These are phyloP conservation scores for Pseudorhiza aurosa DNA, from an alignment of 30 jellyfish, hydroid and myxozoan species.

Conservation along the genomic window DNA sequence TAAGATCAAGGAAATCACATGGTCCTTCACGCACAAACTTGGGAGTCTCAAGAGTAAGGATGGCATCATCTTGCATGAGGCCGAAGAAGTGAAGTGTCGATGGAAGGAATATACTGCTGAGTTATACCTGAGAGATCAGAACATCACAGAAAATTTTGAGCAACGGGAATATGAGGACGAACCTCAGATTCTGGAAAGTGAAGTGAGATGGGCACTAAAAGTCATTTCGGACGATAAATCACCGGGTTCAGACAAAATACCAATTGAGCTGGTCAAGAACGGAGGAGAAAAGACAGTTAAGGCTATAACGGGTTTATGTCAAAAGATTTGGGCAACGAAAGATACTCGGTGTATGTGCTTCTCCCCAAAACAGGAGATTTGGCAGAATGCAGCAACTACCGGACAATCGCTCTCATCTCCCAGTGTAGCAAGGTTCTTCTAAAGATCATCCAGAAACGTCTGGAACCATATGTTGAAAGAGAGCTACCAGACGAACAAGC, in stretches of 20 bases:
- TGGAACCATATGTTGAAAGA: not conserved
- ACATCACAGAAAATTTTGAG: too few species aligned
- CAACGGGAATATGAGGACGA: not conserved
- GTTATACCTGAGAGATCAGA: not conserved
- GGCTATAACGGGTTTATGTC: slow-evolving; percentile 2
- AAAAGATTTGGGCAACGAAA: slow-evolving; percentile 34
- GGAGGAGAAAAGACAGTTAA: slow-evolving; percentile 11
- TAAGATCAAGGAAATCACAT: slow-evolving; percentile 24
- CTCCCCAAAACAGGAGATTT: slow-evolving; percentile 39
- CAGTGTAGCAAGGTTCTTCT: slow-evolving; percentile 36
- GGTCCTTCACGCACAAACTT: not conserved
- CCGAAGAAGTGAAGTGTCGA: slow-evolving; percentile 3
- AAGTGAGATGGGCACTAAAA: not conserved
- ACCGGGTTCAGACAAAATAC: slow-evolving; percentile 22
- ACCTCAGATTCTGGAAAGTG: not conserved
- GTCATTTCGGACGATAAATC: slow-evolving; percentile 4
- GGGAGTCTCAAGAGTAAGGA: not conserved
- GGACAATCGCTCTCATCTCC: slow-evolving; percentile 23
- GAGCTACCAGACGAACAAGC: slow-evolving; percentile 44
- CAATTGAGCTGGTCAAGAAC: slow-evolving; percentile 20
- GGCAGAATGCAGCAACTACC: slow-evolving; percentile 22
- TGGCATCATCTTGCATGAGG: slow-evolving; percentile 14
- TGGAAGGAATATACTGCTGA: slow-evolving; percentile 12
- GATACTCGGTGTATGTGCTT: slow-evolving; percentile 31
- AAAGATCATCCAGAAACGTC: slow-evolving; percentile 22